phyloP scores from a whole-genome alignment of 2,113 vertebrate species.

The Microcebus murinus region DNA sequence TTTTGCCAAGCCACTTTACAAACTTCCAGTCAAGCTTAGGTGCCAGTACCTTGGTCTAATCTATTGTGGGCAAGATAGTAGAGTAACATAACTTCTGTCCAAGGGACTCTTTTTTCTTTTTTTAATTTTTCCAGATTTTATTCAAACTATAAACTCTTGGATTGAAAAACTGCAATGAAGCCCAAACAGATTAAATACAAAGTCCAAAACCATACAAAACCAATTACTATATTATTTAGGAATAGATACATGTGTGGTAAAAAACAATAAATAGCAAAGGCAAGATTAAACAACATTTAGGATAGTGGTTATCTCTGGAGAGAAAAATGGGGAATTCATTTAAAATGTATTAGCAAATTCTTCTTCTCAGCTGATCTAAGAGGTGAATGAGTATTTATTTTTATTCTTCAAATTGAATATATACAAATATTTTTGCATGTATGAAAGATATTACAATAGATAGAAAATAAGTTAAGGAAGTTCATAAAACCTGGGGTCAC shows the following conservation, averaged over 20 bases:
- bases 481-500: background rate
- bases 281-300: background rate
- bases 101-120: background rate
- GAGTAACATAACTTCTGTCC: background rate
- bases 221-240: background rate
- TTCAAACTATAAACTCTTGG: slow-evolving; percentile 7
- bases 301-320: background rate
- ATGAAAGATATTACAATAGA: background rate
- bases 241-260: background rate
- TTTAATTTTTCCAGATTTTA: background rate
- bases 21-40: background rate
- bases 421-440: background rate
- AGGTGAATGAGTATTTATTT: background rate
- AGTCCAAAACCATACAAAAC: background rate
- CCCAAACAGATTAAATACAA: background rate
- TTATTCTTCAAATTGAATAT: background rate
- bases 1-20: slow-evolving; percentile 9
- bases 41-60: background rate
- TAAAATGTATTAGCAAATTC: background rate
- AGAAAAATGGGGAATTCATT: background rate
- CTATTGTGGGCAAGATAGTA: background rate
- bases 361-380: background rate
- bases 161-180: background rate
- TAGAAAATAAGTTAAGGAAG: background rate
- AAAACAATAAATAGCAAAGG: slow-evolving; percentile 4